A percentile compares a stretch with the other conserved stretches of the same genome.
phyloP scores from a whole-genome alignment of 2,888 invertebrate genomes.

The Amaurobius ferox region DNA sequence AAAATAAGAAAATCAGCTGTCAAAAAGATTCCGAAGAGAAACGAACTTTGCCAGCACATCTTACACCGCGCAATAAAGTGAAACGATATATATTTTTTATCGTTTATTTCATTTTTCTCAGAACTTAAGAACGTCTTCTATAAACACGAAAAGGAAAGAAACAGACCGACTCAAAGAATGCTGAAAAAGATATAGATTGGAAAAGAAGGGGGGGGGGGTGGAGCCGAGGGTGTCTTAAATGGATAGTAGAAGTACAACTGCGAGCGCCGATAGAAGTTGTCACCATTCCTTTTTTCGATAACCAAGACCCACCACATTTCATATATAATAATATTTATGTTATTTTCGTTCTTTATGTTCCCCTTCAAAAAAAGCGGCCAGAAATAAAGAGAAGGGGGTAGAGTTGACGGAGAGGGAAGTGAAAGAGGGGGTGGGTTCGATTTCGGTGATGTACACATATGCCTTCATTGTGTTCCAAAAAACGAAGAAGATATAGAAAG shows the following conservation, averaged over 20 bases:
- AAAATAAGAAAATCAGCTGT: slow-evolving; percentile 59
- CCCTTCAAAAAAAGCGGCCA: background rate
- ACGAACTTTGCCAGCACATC: slow-evolving; percentile 41
- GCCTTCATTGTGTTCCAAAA: background rate
- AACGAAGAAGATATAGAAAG: background rate
- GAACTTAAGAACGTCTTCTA: slow-evolving; percentile 61
- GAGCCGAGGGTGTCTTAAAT: slow-evolving; percentile 53
- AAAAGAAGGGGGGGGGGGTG: slow-evolving; percentile 7
- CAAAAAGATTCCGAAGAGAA: slow-evolving; percentile 56
- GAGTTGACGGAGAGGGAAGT: background rate
- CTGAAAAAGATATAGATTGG: slow-evolving; percentile 55
- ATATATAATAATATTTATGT: slow-evolving; percentile 56
- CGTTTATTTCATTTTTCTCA: slow-evolving; percentile 32
- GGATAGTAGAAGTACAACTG: slow-evolving; percentile 54
- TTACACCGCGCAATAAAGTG: slow-evolving; percentile 61
- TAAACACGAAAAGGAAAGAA: slow-evolving; percentile 32
- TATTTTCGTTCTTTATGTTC: slow-evolving; percentile 59
- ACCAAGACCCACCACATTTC: slow-evolving; percentile 31
- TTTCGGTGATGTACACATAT: background rate
- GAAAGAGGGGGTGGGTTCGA: background rate
- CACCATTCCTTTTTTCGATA: slow-evolving; percentile 40
- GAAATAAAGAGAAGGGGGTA: background rate
- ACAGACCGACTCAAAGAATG: slow-evolving; percentile 39
- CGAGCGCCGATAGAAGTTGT: slow-evolving; percentile 58
- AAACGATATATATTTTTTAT: slow-evolving; percentile 68